Base-by-base conservation (phyloP, 2,113 vertebrate genomes). In the Atherinomorus stipes region DNA sequence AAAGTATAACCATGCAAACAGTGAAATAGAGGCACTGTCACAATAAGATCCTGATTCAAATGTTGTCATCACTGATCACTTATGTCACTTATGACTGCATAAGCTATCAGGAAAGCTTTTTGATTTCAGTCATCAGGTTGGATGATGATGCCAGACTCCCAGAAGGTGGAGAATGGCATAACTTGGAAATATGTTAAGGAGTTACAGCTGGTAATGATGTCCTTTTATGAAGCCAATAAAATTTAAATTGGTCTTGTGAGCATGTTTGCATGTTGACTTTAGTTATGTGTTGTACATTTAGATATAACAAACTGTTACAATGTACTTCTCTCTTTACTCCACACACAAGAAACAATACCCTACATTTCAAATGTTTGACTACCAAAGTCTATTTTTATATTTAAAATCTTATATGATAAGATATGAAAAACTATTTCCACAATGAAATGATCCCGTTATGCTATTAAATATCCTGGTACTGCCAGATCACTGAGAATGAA, bases 371-470 rank as follows among this genome's bases (percentile, higher is more conserved):
- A 34, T 11, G 16, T 57, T 57, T 57, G 26, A 7, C n/a, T 28
- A 57, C 1, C 0, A 0, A 6, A 19, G 18, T 34, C 18, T 21
- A 11, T 57, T n/a, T 4, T 42, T 42, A 13, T 15, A 15, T 16
- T 4, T 16, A 42, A 2, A 70, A 19, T 70, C 19, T 28, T n/a
- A 50, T 60, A 28, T 50, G 15, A 63, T n/a, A 26, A 0, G 9
- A 56, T 18, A 40, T 28, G 25, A 26, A 7, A 50, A 49, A 25
- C 25, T 38, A 61, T 80, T 77, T 10, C 11, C 47, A 64, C 71
- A 58, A 64, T 58, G 52, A 73, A 80, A 78, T 76, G 64, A 70
- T 68, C 70, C 22, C n/a, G 67, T 45, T 63, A 71, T 31, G 64
- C 64, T 84, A 85, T 81, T 78, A 51, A 1, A 0, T 37, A 47